A percentile compares a stretch with the other conserved stretches of the same genome.
Evolutionary conservation across 2,888 invertebrate genomes (phyloP).

Genomic region (Machimus atricapillus): DNA sequence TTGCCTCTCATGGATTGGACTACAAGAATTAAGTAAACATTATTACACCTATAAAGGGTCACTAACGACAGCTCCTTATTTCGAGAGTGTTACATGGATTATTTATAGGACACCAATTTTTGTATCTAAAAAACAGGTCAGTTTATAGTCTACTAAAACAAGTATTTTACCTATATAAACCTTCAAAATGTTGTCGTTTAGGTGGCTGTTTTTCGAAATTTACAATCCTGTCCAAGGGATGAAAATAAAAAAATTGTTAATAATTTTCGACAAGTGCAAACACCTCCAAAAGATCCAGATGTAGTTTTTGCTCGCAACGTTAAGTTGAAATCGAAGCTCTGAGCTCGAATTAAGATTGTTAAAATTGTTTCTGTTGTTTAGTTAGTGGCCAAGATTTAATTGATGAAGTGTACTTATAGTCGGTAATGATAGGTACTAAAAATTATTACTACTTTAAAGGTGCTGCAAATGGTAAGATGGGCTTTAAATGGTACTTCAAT

Average conservation of each 20-base stretch:
- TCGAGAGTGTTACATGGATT: slow-evolving; percentile 78
- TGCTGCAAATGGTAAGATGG: not conserved
- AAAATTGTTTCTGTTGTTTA: not conserved
- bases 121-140: slow-evolving; percentile 72
- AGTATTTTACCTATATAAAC: slow-evolving; percentile 27
- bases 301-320: slow-evolving; percentile 61
- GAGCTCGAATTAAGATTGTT: not conserved
- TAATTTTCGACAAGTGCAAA: slow-evolving; percentile 62
- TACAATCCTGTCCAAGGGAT: slow-evolving; percentile 61
- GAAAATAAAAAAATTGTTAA: slow-evolving; percentile 61
- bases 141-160: slow-evolving; percentile 23
- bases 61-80: slow-evolving; percentile 74
- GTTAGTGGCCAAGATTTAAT: not conserved
- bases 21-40: slow-evolving; percentile 72
- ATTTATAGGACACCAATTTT: slow-evolving; percentile 74
- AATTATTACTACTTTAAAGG: not conserved
- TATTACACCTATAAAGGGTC: slow-evolving; percentile 78
- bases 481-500: not conserved
- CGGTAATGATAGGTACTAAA: not conserved
- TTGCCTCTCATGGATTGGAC: slow-evolving; percentile 73
- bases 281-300: slow-evolving; percentile 60
- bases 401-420: slow-evolving; percentile 14
- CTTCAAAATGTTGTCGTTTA: slow-evolving; percentile 44
- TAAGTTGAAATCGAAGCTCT: slow-evolving; percentile 62
- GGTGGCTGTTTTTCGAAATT: slow-evolving; percentile 60